Evolutionary conservation across 2,797 vertebrate species (phyloP).

Genomic region (Labeo calbasu): DNA sequence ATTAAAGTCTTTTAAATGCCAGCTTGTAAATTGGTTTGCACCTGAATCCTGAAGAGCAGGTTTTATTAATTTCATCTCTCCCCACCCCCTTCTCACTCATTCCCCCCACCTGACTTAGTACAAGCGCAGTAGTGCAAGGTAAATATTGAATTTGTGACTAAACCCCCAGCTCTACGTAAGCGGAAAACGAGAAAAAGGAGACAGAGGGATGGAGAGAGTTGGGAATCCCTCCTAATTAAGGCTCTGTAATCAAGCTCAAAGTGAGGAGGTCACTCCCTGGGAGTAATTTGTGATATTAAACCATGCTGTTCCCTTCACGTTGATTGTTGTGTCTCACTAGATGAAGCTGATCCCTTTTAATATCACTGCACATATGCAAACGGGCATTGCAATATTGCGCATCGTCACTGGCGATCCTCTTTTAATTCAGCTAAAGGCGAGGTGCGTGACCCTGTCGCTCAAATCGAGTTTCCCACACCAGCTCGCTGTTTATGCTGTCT

Average conservation of each 20-base stretch:
- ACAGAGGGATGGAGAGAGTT: conserved; percentile 81
- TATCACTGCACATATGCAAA: conserved; percentile 99
- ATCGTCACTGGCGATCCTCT: conserved; percentile 91
- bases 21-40: conserved; percentile 98
- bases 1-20: conserved; percentile 95
- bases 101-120: conserved; percentile 83
- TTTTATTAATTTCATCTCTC: conserved; percentile 77
- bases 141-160: conserved; percentile 99
- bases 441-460: conserved; percentile 97
- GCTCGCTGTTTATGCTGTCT: conserved; percentile 44
- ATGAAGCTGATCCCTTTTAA: conserved; percentile 99
- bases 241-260: conserved; percentile 95
- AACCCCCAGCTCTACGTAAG: conserved; percentile 79
- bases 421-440: conserved; percentile 98
- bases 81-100: conserved; percentile 72
- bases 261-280: conserved; percentile 93
- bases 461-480: conserved; percentile 68
- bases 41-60: conserved; percentile 89
- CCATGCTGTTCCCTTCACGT: conserved; percentile 78
- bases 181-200: conserved; percentile 74
- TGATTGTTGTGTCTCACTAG: conserved; percentile 95
- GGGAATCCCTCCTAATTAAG: conserved; percentile 97
- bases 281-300: conserved; percentile 99
- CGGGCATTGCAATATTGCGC: conserved; percentile 95
- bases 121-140: conserved; percentile 96